Evolutionary conservation across 2,113 vertebrate species (phyloP).

Genomic region (Phycodurus eques): DNA sequence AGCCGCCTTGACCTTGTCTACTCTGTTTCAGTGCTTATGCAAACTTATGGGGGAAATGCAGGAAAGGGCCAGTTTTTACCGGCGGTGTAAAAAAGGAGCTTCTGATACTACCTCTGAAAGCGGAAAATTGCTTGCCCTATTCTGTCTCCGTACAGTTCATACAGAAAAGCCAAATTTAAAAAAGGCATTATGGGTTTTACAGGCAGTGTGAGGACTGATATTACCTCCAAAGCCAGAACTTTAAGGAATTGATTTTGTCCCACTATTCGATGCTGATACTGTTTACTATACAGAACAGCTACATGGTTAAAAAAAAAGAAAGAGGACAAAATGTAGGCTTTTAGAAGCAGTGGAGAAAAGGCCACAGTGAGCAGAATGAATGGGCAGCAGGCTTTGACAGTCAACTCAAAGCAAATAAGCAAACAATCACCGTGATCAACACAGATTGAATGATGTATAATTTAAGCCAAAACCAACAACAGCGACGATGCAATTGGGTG

Average conservation of each 20-base stretch:
- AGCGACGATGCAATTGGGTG: constrained; percentile 39
- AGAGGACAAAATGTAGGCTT: background rate
- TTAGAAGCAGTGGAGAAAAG: background rate
- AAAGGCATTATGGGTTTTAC: background rate
- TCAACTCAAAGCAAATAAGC: constrained; percentile 1
- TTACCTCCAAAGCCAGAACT: background rate
- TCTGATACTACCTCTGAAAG: too few relatives aligned
- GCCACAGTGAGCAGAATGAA: constrained; percentile 8
- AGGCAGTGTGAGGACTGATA: background rate
- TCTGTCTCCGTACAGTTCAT: too few relatives aligned
- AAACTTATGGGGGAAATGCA: too few relatives aligned
- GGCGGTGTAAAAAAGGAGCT: too few relatives aligned
- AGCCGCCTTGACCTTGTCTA: too few relatives aligned
- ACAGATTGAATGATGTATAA: constrained; percentile 26
- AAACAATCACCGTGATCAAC: constrained; percentile 22
- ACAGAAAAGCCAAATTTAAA: too few relatives aligned
- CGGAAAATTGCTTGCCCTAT: too few relatives aligned
- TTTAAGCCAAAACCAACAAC: constrained; percentile 41
- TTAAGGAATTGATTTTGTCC: background rate
- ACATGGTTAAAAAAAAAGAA: background rate
- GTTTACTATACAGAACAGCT: background rate
- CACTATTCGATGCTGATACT: background rate
- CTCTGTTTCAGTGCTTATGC: too few relatives aligned
- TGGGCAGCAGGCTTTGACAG: constrained; percentile 24
- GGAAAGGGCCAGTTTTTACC: too few relatives aligned